phyloP scores from a whole-genome alignment of 2,888 invertebrate species.

The Rosalia funebris region DNA sequence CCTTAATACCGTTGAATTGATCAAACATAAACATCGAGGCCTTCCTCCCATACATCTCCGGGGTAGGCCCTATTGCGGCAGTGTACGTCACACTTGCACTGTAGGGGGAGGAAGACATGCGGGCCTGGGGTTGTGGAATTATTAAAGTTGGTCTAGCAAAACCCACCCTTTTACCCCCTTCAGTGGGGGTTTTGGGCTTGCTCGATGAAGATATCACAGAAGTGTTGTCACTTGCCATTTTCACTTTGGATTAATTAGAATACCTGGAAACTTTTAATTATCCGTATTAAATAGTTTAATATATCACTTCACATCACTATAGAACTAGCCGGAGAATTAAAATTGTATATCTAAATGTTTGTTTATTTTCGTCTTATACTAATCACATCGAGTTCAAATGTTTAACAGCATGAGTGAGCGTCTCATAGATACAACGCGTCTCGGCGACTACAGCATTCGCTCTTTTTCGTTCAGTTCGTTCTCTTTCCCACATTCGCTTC shows the following conservation, averaged over 20 bases:
- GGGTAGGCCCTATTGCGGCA: slow-evolving; percentile 25
- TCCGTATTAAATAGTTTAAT: no score
- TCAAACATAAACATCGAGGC: slow-evolving; percentile 83
- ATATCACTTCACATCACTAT: slow-evolving; percentile 1
- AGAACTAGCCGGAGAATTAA: neutral
- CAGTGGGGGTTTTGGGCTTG: slow-evolving; percentile 23
- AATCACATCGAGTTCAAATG: slow-evolving; percentile 14
- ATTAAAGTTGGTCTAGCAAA: slow-evolving; percentile 49
- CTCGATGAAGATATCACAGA: slow-evolving; percentile 32
- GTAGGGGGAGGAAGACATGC: slow-evolving; percentile 26
- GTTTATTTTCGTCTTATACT: slow-evolving; percentile 8
- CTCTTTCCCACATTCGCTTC: neutral
- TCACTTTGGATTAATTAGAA: slow-evolving; percentile 9
- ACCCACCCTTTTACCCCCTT: slow-evolving; percentile 37
- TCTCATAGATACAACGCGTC: slow-evolving; percentile 29
- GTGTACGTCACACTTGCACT: slow-evolving; percentile 17
- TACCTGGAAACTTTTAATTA: neutral
- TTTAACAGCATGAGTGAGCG: slow-evolving; percentile 19
- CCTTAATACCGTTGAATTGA: slow-evolving; percentile 81
- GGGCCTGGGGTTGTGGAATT: slow-evolving; percentile 49
- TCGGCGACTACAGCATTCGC: slow-evolving; percentile 31
- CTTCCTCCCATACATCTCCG: slow-evolving; percentile 63
- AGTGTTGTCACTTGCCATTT: slow-evolving; percentile 36
- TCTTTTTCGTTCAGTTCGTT: slow-evolving; percentile 22
- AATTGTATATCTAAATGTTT: slow-evolving; percentile 3